These are phyloP conservation scores for Platysternon megacephalum DNA, from an alignment of 2,113 vertebrate species.

Conservation along the genomic window DNA sequence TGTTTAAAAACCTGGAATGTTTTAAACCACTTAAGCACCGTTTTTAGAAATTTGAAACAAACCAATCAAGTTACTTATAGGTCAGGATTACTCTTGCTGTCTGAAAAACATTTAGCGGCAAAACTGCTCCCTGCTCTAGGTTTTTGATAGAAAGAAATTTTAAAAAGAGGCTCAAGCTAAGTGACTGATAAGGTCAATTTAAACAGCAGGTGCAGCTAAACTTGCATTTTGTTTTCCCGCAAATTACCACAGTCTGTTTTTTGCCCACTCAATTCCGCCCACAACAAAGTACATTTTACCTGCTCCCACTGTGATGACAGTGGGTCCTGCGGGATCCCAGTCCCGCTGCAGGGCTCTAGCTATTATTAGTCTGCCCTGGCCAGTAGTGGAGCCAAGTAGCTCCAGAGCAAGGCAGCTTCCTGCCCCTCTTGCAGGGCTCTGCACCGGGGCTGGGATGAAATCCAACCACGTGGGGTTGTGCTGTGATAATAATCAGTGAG, in stretches of 20 bases:
- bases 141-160: not conserved
- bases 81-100: not conserved
- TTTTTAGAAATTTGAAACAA: not conserved
- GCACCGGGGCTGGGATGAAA: too few species aligned
- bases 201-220: not conserved
- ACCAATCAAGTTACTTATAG: not conserved
- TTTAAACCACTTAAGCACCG: too few species aligned
- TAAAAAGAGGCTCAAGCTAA: not conserved
- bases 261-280: not conserved
- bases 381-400: not conserved
- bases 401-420: not conserved
- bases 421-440: not conserved
- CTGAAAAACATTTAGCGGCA: not conserved
- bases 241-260: not conserved
- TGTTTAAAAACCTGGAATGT: not conserved
- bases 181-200: too few species aligned
- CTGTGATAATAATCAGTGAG: not conserved
- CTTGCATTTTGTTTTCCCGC: not conserved
- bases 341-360: not conserved
- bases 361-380: not conserved
- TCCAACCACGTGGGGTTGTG: too few species aligned
- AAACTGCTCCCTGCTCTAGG: not conserved
- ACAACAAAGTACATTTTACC: not conserved
- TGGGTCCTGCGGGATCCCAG: not conserved
- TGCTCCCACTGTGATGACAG: not conserved